These are phyloP conservation scores for Xenopus laevis DNA, from an alignment of 2,113 vertebrate species.

Conservation along the genomic window DNA sequence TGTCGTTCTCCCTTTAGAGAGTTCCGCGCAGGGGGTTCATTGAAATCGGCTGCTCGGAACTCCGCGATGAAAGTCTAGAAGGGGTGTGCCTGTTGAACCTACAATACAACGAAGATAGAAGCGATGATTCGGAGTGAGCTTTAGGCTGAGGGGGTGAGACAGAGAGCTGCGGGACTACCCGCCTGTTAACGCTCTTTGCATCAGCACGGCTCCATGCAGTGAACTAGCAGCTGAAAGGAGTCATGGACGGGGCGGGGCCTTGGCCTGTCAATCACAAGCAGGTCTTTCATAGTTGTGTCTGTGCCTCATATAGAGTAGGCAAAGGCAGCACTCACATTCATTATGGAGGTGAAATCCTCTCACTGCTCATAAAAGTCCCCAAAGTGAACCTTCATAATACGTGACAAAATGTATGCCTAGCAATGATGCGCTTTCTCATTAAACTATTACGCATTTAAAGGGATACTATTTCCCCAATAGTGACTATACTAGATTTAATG, in stretches of 20 bases:
- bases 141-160: not conserved
- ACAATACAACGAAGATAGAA: not conserved
- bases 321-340: too few relatives aligned
- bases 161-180: slow-evolving; percentile 7
- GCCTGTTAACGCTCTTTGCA: slow-evolving; percentile 37
- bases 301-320: too few relatives aligned
- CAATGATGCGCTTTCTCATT: too few relatives aligned
- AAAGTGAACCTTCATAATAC: too few relatives aligned
- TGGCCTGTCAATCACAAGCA: slow-evolving; percentile 23
- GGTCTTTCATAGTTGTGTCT: not conserved
- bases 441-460: too few relatives aligned
- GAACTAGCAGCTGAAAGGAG: slow-evolving; percentile 28
- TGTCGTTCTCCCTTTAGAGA: not conserved
- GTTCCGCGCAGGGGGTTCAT: slow-evolving; percentile 46
- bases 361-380: too few relatives aligned
- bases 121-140: not conserved
- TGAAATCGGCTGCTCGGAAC: slow-evolving; percentile 40
- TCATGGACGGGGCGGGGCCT: slow-evolving; percentile 40
- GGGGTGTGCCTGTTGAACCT: slow-evolving; percentile 45
- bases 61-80: slow-evolving; percentile 12
- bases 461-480: too few relatives aligned
- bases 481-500: too few relatives aligned
- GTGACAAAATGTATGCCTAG: too few relatives aligned
- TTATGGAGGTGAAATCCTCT: too few relatives aligned
- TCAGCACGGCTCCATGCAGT: slow-evolving; percentile 43